phyloP scores from a whole-genome alignment of 2,888 invertebrate species.

The Caenorhabditis macrosperma region DNA sequence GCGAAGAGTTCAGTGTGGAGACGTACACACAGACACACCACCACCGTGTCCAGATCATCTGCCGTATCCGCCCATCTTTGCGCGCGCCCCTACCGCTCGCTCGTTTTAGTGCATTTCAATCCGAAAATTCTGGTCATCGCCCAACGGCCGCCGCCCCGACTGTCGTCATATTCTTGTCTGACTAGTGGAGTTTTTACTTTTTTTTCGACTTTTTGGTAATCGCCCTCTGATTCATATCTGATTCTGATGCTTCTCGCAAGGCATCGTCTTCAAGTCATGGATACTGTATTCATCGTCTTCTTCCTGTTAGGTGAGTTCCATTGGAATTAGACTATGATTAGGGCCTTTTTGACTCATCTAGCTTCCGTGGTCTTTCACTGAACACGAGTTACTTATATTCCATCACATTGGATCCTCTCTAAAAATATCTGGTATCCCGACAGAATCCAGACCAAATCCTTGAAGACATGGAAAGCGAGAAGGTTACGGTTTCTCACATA shows the following conservation, averaged over 20 bases:
- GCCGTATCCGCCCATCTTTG: conserved; percentile 58
- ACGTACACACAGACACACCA: conserved; percentile 19
- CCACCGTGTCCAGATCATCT: conserved; percentile 59
- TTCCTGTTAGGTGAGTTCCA: conserved; percentile 16
- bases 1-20: conserved; percentile 18
- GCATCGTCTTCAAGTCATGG: not conserved
- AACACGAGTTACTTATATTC: not conserved
- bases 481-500: conserved; percentile 1
- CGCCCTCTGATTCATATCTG: not conserved
- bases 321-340: too few species aligned
- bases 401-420: not conserved
- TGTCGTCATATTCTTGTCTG: conserved; percentile 6
- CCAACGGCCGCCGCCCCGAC: conserved; percentile 1
- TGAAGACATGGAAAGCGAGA: conserved; percentile 13
- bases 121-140: conserved; percentile 44
- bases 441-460: not conserved
- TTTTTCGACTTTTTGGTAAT: too few species aligned
- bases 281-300: not conserved
- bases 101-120: conserved; percentile 62
- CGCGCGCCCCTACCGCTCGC: conserved; percentile 33
- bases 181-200: not conserved
- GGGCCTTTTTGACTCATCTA: too few species aligned
- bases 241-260: conserved; percentile 23
- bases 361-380: too few species aligned
- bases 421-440: not conserved